Percentiles rank a stretch among this genome's conserved stretches.
Conservation (phyloP, 92 coral and sea anemone genomes). For the Heteractis magnifica region DNA sequence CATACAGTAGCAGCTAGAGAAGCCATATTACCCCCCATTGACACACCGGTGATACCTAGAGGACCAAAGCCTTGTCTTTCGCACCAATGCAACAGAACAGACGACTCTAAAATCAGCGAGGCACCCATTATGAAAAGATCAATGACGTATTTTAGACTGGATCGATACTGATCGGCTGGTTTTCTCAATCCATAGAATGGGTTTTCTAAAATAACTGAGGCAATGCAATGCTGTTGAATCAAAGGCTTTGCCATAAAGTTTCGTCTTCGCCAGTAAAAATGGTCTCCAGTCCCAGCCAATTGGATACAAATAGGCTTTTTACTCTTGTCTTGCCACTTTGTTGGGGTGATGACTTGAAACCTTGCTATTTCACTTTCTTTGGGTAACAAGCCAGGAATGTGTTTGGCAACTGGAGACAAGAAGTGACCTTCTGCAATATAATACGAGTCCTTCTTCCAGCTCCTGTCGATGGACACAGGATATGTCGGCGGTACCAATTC, state of each 20-base stretch:
- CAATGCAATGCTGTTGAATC: slow-evolving; percentile 71
- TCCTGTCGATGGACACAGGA: slow-evolving; percentile 74
- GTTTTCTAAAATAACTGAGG: slow-evolving; percentile 81
- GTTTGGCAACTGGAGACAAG: slow-evolving; percentile 82
- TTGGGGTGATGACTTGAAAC: slow-evolving; percentile 86
- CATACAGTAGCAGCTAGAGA: slow-evolving; percentile 95
- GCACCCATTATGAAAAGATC: slow-evolving; percentile 96
- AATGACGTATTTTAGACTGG: slow-evolving; percentile 81
- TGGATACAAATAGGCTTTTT: slow-evolving; percentile 84
- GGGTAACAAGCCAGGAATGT: slow-evolving; percentile 79
- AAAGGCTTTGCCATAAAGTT: slow-evolving; percentile 94
- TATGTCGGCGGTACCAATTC: slow-evolving; percentile 51
- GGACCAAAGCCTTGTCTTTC: slow-evolving; percentile 86
- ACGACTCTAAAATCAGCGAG: slow-evolving; percentile 80
- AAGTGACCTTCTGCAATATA: slow-evolving; percentile 90
- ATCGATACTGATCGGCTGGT: slow-evolving; percentile 85
- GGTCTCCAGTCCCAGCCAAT: slow-evolving; percentile 97
- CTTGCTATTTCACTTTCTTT: slow-evolving; percentile 88
- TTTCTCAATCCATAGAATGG: slow-evolving; percentile 91
- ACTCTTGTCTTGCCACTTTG: slow-evolving; percentile 55
- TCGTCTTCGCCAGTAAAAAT: slow-evolving; percentile 91
- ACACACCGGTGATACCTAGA: slow-evolving; percentile 85
- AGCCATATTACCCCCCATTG: slow-evolving; percentile 99
- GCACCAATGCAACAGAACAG: slow-evolving; percentile 86
- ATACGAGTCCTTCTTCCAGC: slow-evolving; percentile 75